These are phyloP conservation scores for Suillia variegata DNA, from an alignment of 2,888 invertebrate species.

Conservation along the genomic window DNA sequence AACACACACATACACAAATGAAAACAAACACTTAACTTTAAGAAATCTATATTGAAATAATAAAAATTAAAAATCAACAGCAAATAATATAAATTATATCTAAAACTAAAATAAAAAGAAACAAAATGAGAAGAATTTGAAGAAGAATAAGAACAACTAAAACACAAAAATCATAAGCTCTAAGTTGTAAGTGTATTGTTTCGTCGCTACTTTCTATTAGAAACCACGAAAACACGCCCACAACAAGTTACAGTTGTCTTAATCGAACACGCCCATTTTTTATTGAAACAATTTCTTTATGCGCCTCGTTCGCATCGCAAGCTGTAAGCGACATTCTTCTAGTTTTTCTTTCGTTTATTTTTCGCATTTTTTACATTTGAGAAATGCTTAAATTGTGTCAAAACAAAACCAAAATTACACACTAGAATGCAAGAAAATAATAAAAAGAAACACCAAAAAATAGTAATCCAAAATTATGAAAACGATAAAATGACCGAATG, in stretches of 20 bases:
- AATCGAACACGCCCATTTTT: neutral
- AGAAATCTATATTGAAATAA: constrained; percentile 28
- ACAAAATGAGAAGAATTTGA: constrained; percentile 27
- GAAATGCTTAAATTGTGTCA: too few relatives aligned
- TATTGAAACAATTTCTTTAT: neutral
- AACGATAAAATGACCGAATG: too few relatives aligned
- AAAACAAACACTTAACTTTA: constrained; percentile 25
- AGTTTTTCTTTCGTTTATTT: too few relatives aligned
- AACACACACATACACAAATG: constrained; percentile 26
- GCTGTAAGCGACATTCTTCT: too few relatives aligned
- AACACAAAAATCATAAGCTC: constrained; percentile 51
- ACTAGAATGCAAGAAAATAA: too few relatives aligned
- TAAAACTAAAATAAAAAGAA: constrained; percentile 27
- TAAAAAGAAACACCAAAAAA: too few relatives aligned
- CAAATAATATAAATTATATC: constrained; percentile 26
- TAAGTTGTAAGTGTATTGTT: constrained; percentile 59
- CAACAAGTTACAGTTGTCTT: neutral
- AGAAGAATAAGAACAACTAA: constrained; percentile 46
- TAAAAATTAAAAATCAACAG: constrained; percentile 23
- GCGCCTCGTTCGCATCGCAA: too few relatives aligned
- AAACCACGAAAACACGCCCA: neutral
- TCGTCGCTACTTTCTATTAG: constrained; percentile 21
- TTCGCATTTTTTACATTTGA: neutral
- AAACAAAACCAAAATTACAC: too few relatives aligned
- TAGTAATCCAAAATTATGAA: too few relatives aligned